A percentile compares a stretch with the other conserved stretches of the same genome.
Conservation (phyloP, 2,888 invertebrate species). For the Noctua janthina region DNA sequence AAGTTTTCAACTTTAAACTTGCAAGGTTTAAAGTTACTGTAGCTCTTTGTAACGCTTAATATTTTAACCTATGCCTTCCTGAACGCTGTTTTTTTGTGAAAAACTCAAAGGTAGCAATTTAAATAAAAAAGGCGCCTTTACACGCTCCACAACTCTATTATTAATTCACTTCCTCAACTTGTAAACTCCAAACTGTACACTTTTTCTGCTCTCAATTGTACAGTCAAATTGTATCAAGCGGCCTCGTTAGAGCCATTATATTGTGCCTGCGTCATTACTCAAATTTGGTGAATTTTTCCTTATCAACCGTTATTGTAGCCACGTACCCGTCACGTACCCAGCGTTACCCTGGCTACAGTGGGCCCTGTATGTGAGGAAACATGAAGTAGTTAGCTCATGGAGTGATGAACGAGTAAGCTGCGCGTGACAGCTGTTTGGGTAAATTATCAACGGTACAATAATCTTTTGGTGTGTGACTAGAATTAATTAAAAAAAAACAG, state of each 20-base stretch:
- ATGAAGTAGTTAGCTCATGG: slow-evolving; percentile 20
- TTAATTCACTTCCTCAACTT: slow-evolving; percentile 48
- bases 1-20: neutral
- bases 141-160: slow-evolving; percentile 31
- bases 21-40: neutral
- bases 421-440: neutral
- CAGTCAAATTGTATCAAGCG: slow-evolving; percentile 63
- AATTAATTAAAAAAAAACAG: neutral
- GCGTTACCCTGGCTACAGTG: slow-evolving; percentile 36
- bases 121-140: slow-evolving; percentile 32
- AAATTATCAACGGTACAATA: neutral
- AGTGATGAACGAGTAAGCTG: neutral
- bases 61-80: neutral
- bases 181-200: slow-evolving; percentile 39
- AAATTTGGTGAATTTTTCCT: slow-evolving; percentile 75
- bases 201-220: slow-evolving; percentile 56
- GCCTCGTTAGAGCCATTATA: slow-evolving; percentile 70
- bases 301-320: slow-evolving; percentile 72
- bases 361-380: neutral
- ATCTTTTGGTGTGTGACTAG: neutral
- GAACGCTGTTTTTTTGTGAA: neutral
- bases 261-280: slow-evolving; percentile 72
- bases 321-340: slow-evolving; percentile 35
- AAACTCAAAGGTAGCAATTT: slow-evolving; percentile 20
- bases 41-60: neutral